Base-by-base conservation (phyloP, 2,888 invertebrate species). In the Euproctis similis region DNA sequence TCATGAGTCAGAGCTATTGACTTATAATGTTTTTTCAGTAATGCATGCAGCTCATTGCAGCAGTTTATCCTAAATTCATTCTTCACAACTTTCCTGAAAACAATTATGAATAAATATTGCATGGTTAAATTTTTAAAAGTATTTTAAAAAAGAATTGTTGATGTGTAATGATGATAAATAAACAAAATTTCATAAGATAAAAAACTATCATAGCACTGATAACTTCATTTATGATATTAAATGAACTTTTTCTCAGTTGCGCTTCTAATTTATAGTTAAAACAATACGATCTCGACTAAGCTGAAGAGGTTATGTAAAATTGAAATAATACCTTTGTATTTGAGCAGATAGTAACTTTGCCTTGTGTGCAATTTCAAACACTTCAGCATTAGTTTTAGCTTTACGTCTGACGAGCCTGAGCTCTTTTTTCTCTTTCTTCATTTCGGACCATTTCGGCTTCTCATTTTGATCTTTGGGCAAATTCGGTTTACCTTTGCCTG, bases 1-100 rank as follows among this genome's bases (percentile, higher is more conserved):
- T 98, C 97, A 63, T 97, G 94, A 0, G 93, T 90, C 44, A 92
- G 86, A 5, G 93, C 91, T 46, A 95, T 85, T 36, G 90, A 88
- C 31, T 86, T 87, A 64, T 91, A 88, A 49, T 90, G 88, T 0
- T 81, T 87, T 53, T 88, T 87, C 0, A 93, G 58, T 19, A 92
- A 54, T 12, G 70, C 65, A 44, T 91, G 92, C 3, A 93, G 71
- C 42, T 91, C 86, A 39, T 87, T 85, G 23, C 88, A 87, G 8
- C 90, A 70, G 34, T 82, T 85, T 11, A 74, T 65, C 41, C 89
- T 87, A 42, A 89, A 87, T 5, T 86, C 84, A 38, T 65, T 65
- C 28, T 87, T 86, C 1, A 88, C 87, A 26, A 87, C 85, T 48
- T 85, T 85, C 42, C 80, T 85, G n/a, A n/a, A n/a, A n/a, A n/a